Conservation (phyloP, 2,113 vertebrate species). For the Pseudolaguvia tuberculata region DNA sequence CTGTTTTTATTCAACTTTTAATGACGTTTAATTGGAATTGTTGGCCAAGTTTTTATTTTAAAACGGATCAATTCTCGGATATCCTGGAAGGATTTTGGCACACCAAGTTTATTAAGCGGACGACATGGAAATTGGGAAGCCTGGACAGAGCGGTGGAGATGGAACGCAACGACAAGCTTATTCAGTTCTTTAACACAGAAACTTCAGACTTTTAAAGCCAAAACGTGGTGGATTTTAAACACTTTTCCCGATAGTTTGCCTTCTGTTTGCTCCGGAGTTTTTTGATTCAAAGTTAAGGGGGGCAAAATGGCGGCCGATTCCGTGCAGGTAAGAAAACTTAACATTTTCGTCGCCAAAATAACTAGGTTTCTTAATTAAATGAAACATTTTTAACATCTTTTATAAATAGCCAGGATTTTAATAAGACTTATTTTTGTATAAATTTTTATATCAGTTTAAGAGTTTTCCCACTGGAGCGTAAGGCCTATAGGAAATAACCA, state of each 20-base stretch:
- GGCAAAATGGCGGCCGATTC: conserved; percentile 60
- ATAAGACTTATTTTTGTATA: not conserved
- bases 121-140: conserved; percentile 43
- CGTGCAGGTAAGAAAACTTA: conserved; percentile 57
- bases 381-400: not conserved
- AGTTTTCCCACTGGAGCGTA: conserved; percentile 5
- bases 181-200: conserved; percentile 21
- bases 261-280: conserved; percentile 50
- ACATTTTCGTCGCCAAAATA: not conserved
- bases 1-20: not conserved
- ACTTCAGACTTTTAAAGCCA: conserved; percentile 3
- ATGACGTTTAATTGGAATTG: not conserved
- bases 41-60: not conserved
- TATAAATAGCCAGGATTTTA: not conserved
- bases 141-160: conserved; percentile 37
- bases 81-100: conserved; percentile 5
- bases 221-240: conserved; percentile 20
- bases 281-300: conserved; percentile 57
- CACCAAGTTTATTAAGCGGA: conserved; percentile 21
- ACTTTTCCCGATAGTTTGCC: conserved; percentile 33
- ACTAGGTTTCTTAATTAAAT: not conserved
- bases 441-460: not conserved
- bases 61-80: not conserved
- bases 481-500: conserved; percentile 31
- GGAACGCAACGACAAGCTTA: conserved; percentile 17